Evolutionary conservation across 2,797 vertebrate species (phyloP).

Genomic region (Rhabdomys pumilio): DNA sequence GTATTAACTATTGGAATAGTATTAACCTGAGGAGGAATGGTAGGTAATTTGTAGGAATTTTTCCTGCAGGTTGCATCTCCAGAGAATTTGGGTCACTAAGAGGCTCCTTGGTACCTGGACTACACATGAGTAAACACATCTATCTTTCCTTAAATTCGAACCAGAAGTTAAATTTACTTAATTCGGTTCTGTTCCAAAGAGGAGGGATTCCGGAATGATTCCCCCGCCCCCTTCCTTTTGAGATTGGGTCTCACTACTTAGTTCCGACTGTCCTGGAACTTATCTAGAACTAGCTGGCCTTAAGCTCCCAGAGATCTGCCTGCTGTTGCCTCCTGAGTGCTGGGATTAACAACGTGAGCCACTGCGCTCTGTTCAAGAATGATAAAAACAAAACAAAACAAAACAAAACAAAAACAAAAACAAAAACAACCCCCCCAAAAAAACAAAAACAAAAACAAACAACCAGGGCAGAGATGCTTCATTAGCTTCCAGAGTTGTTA

Average conservation of each 20-base stretch:
- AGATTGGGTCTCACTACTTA: not conserved
- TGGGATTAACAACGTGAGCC: not conserved
- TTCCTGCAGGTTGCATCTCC: not conserved
- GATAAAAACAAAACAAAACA: not conserved
- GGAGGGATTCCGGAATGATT: not conserved
- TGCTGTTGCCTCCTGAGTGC: too few species aligned
- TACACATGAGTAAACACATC: not conserved
- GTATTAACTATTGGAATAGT: too few species aligned
- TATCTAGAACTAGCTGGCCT: not conserved
- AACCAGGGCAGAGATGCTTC: not conserved
- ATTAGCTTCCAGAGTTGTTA: not conserved
- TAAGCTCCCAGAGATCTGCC: not conserved
- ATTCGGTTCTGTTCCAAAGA: constrained; percentile 10
- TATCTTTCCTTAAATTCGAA: not conserved
- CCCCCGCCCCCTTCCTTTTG: not conserved
- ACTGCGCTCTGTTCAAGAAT: not conserved
- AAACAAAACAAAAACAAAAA: too few species aligned
- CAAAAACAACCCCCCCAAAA: too few species aligned
- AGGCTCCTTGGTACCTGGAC: not conserved
- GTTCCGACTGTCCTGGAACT: not conserved
- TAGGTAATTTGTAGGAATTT: not conserved
- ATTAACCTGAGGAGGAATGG: not conserved
- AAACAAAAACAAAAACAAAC: not conserved
- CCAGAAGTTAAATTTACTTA: not conserved
- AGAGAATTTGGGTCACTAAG: not conserved